These are phyloP conservation scores for Neomonachus schauinslandi DNA, from an alignment of 2,113 vertebrate genomes.

Conservation along the genomic window DNA sequence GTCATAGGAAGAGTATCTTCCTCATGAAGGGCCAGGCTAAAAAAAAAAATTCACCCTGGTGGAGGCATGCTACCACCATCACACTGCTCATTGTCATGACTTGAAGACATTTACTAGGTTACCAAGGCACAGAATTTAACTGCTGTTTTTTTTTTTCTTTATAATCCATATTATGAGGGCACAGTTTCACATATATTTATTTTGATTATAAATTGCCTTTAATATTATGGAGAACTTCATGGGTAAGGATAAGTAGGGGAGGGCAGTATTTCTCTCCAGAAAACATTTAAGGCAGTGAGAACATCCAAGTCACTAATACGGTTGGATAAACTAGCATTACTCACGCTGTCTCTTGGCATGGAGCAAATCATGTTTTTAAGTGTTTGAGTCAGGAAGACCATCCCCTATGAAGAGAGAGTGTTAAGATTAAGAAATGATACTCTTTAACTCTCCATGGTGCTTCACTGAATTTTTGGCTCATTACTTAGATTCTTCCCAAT, in stretches of 20 bases:
- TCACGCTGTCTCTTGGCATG: conserved; percentile 22
- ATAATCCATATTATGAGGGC: not conserved
- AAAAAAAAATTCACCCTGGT: not conserved
- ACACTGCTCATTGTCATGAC: not conserved
- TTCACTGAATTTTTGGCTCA: not conserved
- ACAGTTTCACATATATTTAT: not conserved
- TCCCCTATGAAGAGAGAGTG: not conserved
- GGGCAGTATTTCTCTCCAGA: not conserved
- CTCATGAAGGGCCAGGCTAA: not conserved
- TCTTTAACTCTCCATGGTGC: not conserved
- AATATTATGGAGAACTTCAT: not conserved
- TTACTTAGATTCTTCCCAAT: not conserved
- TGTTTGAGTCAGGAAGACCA: not conserved
- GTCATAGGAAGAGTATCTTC: not conserved
- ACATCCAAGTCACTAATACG: not conserved
- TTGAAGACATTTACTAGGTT: not conserved
- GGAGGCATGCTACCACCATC: rapidly evolving
- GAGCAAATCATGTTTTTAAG: not conserved
- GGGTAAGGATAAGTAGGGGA: not conserved
- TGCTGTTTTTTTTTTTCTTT: not conserved
- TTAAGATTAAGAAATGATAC: not conserved
- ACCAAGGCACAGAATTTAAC: not conserved
- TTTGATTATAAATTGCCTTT: not conserved
- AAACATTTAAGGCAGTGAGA: not conserved
- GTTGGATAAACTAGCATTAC: not conserved